These are phyloP conservation scores for Eustalomyia histrio DNA, from an alignment of 2,888 invertebrate species.

Conservation along the genomic window DNA sequence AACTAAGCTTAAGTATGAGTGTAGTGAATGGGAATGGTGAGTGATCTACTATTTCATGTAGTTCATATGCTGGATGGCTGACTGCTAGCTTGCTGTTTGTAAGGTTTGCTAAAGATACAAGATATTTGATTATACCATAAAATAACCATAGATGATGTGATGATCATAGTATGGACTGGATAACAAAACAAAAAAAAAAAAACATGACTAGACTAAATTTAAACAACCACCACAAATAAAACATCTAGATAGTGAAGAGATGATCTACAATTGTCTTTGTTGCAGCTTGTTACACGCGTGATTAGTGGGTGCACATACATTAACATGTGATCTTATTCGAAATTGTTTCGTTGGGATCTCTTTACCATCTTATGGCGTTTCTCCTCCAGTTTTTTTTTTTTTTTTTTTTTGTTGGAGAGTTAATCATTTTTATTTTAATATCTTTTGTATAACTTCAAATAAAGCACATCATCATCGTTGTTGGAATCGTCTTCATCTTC, in stretches of 20 bases:
- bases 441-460: constrained; percentile 36
- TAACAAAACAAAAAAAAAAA: constrained; percentile 21
- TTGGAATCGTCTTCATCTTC: constrained; percentile 64
- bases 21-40: constrained; percentile 18
- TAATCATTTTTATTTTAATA: constrained; percentile 53
- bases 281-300: constrained; percentile 69
- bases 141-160: constrained; percentile 64
- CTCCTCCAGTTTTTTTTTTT: constrained; percentile 6
- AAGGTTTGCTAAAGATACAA: constrained; percentile 24
- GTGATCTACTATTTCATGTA: constrained; percentile 38
- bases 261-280: constrained; percentile 68
- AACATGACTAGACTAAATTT: constrained; percentile 62
- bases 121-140: constrained; percentile 60
- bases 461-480: constrained; percentile 51
- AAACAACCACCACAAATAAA: background rate
- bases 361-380: background rate
- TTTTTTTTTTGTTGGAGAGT: constrained; percentile 29
- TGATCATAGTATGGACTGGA: constrained; percentile 56
- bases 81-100: background rate
- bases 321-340: constrained; percentile 59
- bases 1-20: background rate
- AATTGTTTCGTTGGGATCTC: constrained; percentile 14
- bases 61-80: background rate
- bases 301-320: constrained; percentile 67
- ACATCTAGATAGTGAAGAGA: constrained; percentile 20